Base-by-base conservation (phyloP, 1,140 invertebrate genomes). In the Vanessa atalanta region DNA sequence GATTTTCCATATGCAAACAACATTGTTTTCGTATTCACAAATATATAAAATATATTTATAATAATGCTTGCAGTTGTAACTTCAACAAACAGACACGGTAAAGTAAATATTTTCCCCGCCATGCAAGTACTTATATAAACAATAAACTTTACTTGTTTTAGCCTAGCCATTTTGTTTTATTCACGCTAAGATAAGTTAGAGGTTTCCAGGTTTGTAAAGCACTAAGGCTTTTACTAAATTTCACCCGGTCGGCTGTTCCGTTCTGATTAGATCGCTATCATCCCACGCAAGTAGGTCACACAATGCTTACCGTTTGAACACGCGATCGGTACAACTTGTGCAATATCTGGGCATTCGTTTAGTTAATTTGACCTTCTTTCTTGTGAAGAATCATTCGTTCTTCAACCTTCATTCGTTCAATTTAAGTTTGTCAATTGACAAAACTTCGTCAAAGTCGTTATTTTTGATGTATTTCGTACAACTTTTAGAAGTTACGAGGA, bases 21-120 rank as follows among this genome's bases (percentile, higher is more conserved):
- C 50, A n/a, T n/a, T 16, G 50, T 53, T 53, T 53, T 53, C 50
- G 8, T 20, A 50, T 50, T 53, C 5, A n/a, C 3, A n/a, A n/a
- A 53, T n/a, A n/a, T n/a, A 15, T n/a, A 16, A n/a, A n/a, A 53
- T n/a, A 8, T n/a, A 53, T 53, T 53, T 6, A 20, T 20, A 26
- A 14, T 23, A 26, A 12, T 37, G 16, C 14, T 31, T 31, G 4
- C n/a, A 65, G 26, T 65, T 65, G 47, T 14, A 65, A 20, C 20
- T 13, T 3, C 47, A 48, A 48, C 20, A 65, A 47, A 61, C 31
- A 61, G 31, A 31, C 57, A 7, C 3, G 14, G 71, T 66, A 80
- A 79, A 80, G 81, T 80, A 83, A 74, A 79, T 76, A 71, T 78
- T 80, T 65, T 69, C 16, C 13, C 65, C 61, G 20, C 23, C 13